These are phyloP conservation scores for Microctonus hyperodae DNA, from an alignment of 2,888 invertebrate species.

Conservation along the genomic window DNA sequence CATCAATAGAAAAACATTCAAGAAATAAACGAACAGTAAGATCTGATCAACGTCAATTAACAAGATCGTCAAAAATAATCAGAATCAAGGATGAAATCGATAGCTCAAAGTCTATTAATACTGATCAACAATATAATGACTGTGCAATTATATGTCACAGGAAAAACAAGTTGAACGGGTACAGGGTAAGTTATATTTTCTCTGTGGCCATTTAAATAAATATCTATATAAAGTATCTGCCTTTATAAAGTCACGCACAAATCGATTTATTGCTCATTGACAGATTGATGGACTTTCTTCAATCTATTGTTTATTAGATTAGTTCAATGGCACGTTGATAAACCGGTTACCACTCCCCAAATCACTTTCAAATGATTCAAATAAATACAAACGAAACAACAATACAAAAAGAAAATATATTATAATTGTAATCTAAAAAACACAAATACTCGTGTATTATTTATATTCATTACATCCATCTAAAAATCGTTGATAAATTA, in stretches of 20 bases:
- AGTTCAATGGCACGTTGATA: constrained; percentile 12
- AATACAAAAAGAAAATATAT: background rate
- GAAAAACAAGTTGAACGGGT: constrained; percentile 47
- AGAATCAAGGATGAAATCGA: constrained; percentile 37
- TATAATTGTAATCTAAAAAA: background rate
- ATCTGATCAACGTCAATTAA: constrained; percentile 33
- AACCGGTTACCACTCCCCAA: constrained; percentile 24
- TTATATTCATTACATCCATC: background rate
- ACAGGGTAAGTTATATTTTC: constrained; percentile 46
- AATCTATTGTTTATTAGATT: constrained; percentile 26
- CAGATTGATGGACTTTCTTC: constrained; percentile 14
- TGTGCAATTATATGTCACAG: constrained; percentile 38
- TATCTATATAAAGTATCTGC: background rate
- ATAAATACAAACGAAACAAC: background rate
- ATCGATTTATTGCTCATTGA: constrained; percentile 5
- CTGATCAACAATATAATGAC: constrained; percentile 7
- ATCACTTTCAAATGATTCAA: background rate
- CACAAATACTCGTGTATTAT: background rate
- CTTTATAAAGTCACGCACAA: constrained; percentile 15
- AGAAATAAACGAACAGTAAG: constrained; percentile 37
- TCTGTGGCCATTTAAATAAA: too few relatives aligned
- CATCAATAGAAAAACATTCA: constrained; percentile 9
- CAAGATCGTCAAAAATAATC: constrained; percentile 39
- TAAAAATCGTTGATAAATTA: background rate
- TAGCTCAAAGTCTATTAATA: background rate